Conservation (phyloP, 2,113 vertebrate species). For the Sphyrna mokarran region DNA sequence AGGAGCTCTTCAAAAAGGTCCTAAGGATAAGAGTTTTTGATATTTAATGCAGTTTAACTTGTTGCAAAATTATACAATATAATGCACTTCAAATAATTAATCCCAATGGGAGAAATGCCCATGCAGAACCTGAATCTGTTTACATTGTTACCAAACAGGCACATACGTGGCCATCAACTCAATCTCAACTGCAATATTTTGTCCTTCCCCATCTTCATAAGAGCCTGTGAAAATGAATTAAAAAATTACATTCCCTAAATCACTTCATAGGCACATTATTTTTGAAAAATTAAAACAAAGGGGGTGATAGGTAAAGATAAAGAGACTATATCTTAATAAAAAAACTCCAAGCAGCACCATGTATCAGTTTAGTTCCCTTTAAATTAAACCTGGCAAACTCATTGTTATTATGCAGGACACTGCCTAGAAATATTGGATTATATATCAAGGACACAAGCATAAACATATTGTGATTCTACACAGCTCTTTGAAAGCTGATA, state of each 20-base stretch:
- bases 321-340: not conserved
- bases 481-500: not conserved
- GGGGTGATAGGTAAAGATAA: not conserved
- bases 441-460: not conserved
- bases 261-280: too few species aligned
- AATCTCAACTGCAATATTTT: not conserved
- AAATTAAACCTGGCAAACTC: not conserved
- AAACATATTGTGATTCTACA: not conserved
- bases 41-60: not conserved
- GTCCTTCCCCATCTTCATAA: not conserved
- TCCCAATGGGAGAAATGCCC: not conserved
- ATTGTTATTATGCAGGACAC: not conserved
- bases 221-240: not conserved
- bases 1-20: not conserved
- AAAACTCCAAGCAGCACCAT: not conserved
- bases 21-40: not conserved
- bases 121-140: not conserved
- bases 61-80: not conserved
- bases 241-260: not conserved
- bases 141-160: too few species aligned
- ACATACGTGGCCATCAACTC: not conserved
- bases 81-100: not conserved
- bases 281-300: not conserved
- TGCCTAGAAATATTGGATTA: not conserved
- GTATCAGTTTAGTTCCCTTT: not conserved